A percentile compares a stretch with the other conserved stretches of the same genome.
Evolutionary conservation across 2,888 invertebrate genomes (phyloP).

Genomic region (Timandra comae): DNA sequence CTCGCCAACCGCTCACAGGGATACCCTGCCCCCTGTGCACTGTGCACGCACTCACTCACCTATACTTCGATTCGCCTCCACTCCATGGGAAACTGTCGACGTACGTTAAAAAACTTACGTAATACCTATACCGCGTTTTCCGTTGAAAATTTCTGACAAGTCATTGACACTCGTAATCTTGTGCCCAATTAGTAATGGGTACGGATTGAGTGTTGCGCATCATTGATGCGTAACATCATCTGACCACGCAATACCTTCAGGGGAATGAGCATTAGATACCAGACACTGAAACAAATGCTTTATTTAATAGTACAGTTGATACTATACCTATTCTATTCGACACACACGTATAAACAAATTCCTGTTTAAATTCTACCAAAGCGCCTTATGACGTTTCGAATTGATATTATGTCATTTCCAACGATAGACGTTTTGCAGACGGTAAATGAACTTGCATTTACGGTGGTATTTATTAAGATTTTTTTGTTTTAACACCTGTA

Average conservation of each 20-base stretch:
- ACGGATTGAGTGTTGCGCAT: conserved; percentile 17
- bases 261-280: conserved; percentile 6
- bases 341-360: too few species aligned
- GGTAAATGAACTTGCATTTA: too few species aligned
- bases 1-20: neutral
- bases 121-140: conserved; percentile 3
- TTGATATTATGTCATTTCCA: too few species aligned
- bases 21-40: neutral
- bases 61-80: neutral
- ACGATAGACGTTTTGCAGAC: too few species aligned
- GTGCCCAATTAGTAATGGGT: conserved; percentile 22
- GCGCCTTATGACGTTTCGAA: too few species aligned
- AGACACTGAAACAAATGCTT: too few species aligned
- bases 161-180: conserved; percentile 22
- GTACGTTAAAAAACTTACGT: too few species aligned
- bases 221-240: conserved; percentile 19
- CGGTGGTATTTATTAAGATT: too few species aligned
- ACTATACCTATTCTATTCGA: too few species aligned
- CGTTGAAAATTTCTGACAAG: conserved; percentile 8
- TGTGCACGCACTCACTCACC: neutral
- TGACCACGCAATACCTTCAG: conserved; percentile 16
- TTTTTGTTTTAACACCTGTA: too few species aligned
- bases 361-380: too few species aligned
- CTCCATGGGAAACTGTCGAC: neutral
- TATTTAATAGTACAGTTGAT: too few species aligned